Percentiles rank a stretch among this genome's conserved stretches.
phyloP scores from a whole-genome alignment of 2,797 vertebrate genomes.

The Molossus molossus region DNA sequence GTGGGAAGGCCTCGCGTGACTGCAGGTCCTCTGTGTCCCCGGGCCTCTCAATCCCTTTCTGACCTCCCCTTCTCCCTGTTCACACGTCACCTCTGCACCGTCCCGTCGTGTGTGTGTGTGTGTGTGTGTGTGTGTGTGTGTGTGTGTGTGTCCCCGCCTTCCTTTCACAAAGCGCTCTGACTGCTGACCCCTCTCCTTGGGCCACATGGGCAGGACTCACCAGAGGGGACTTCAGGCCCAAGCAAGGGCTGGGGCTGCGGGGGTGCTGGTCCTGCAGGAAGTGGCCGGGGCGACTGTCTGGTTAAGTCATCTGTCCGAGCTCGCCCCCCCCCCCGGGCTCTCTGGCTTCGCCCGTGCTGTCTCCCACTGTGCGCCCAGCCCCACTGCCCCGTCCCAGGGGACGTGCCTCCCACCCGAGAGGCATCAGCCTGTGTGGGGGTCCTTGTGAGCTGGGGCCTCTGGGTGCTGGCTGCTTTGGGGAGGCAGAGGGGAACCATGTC shows the following conservation, averaged over 20 bases:
- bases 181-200: not conserved
- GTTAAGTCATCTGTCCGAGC: not conserved
- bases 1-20: too few species aligned
- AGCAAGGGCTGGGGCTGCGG: not conserved
- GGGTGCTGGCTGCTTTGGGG: not conserved
- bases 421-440: too few species aligned
- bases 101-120: too few species aligned
- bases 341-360: not conserved
- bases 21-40: not conserved
- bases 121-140: too few species aligned
- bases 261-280: rapidly evolving
- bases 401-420: too few species aligned
- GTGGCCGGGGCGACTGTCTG: not conserved
- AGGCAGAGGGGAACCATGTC: not conserved
- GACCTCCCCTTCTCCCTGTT: too few species aligned
- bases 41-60: too few species aligned
- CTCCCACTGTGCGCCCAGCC: rapidly evolving
- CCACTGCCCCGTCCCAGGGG: not conserved
- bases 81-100: rapidly evolving
- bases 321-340: not conserved
- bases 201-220: not conserved
- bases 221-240: not conserved
- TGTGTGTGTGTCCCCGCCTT: too few species aligned
- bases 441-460: not conserved
- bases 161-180: not conserved